phyloP scores from a whole-genome alignment of 2,113 vertebrate species.

The Pardalotus punctatus region DNA sequence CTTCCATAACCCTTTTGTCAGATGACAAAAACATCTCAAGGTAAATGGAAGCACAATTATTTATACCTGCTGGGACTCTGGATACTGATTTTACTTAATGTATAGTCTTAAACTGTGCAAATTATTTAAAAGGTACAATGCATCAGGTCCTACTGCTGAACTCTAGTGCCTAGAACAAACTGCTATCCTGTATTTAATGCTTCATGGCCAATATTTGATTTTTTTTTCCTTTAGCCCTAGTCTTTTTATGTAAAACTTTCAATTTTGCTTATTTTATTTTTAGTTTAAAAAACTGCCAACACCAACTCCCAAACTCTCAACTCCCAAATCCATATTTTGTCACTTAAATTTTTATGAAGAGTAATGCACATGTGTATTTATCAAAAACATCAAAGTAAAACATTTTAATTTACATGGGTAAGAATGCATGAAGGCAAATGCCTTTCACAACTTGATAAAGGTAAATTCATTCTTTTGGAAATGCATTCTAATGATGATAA shows the following conservation, averaged over 20 bases:
- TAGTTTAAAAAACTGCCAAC: background rate
- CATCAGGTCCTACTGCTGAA: background rate
- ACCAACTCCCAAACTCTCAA: too few species aligned
- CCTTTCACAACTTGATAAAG: background rate
- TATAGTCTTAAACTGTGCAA: background rate
- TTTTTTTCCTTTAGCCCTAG: background rate
- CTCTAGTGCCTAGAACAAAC: background rate
- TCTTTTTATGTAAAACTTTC: background rate
- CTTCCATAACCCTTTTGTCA: background rate
- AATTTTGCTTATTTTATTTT: background rate
- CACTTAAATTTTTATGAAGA: constrained; percentile 59
- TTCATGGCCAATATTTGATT: background rate
- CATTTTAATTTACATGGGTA: constrained; percentile 15
- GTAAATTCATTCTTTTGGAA: constrained; percentile 10
- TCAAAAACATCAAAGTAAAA: constrained; percentile 54
- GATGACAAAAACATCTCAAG: background rate
- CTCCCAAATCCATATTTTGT: background rate
- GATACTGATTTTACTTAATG: background rate
- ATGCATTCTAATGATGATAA: constrained; percentile 44
- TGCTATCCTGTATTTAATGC: background rate
- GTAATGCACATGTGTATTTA: background rate
- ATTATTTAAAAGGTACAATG: background rate
- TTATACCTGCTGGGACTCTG: background rate
- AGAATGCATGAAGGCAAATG: constrained; percentile 42
- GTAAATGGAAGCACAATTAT: background rate